A percentile compares a stretch with the other conserved stretches of the same genome.
These are phyloP conservation scores for Laothoe populi DNA, from an alignment of 2,888 invertebrate species.

Conservation along the genomic window DNA sequence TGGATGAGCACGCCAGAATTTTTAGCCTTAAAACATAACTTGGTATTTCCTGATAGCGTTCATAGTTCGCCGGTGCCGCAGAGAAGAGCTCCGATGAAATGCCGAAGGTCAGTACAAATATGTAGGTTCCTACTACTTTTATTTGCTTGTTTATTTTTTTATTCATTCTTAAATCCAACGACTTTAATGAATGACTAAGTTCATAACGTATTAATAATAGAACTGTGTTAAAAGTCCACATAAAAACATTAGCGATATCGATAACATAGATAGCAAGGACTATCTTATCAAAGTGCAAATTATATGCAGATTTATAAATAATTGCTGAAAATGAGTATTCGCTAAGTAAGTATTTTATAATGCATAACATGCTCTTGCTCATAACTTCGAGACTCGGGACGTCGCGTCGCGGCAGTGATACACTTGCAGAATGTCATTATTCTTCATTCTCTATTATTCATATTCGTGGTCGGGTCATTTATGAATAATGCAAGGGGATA, in stretches of 20 bases:
- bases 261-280: slow-evolving; percentile 5
- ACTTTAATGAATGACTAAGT: not conserved
- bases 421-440: not conserved
- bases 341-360: too few species aligned
- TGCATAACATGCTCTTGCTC: slow-evolving; percentile 3
- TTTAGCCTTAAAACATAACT: slow-evolving; percentile 91
- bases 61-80: slow-evolving; percentile 90
- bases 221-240: not conserved
- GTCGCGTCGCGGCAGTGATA: too few species aligned
- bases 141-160: not conserved
- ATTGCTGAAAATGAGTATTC: too few species aligned
- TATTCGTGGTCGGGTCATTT: not conserved
- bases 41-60: slow-evolving; percentile 92
- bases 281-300: not conserved
- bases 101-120: slow-evolving; percentile 76
- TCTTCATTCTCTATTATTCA: not conserved
- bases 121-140: not conserved
- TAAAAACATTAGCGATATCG: not conserved
- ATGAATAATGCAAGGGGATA: not conserved
- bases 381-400: slow-evolving; percentile 4
- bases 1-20: slow-evolving; percentile 94
- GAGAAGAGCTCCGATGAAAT: slow-evolving; percentile 86
- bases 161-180: not conserved
- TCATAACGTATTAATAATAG: not conserved
- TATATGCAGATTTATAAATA: slow-evolving; percentile 9